These are phyloP conservation scores for Agrilus mali DNA, from an alignment of 2,888 invertebrate genomes.

Conservation along the genomic window DNA sequence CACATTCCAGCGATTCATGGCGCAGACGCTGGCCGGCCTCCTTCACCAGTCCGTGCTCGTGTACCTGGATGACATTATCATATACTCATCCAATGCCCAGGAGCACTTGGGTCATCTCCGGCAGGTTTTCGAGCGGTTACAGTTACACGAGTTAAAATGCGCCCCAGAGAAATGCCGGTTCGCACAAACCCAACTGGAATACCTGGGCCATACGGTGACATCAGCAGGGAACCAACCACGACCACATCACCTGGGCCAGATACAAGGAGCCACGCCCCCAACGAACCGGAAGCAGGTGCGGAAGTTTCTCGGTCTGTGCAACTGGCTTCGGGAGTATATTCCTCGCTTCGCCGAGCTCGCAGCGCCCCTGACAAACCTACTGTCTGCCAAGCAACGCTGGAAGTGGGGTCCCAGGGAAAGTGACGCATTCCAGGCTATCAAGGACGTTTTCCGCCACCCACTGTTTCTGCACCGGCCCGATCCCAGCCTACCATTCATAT, in stretches of 20 bases:
- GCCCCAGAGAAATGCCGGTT: constrained; percentile 8
- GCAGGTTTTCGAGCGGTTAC: constrained; percentile 11
- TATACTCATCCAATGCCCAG: constrained; percentile 10
- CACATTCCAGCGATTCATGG: too few relatives aligned
- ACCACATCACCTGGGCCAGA: not conserved
- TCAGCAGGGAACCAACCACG: not conserved
- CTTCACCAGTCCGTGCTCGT: constrained; percentile 7
- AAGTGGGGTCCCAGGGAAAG: constrained; percentile 8
- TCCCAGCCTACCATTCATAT: constrained; percentile 7
- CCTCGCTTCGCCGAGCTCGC: constrained; percentile 12
- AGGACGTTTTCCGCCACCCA: constrained; percentile 8
- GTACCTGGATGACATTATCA: constrained; percentile 16
- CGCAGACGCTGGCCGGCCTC: too few relatives aligned
- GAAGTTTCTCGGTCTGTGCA: constrained; percentile 14
- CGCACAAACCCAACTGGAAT: constrained; percentile 3
- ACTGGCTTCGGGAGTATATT: constrained; percentile 19
- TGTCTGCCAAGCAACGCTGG: constrained; percentile 3
- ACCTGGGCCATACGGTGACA: constrained; percentile 7
- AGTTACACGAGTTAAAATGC: too few relatives aligned
- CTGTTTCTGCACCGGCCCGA: constrained; percentile 13
- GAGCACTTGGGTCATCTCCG: constrained; percentile 13
- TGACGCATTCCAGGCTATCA: constrained; percentile 8
- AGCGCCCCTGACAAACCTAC: constrained; percentile 15
- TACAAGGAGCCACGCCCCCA: constrained; percentile 2
- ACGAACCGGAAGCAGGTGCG: constrained; percentile 8